Evolutionary conservation across 2,888 invertebrate genomes (phyloP), one percentile per base, ranked within the genome.

Genomic region (Meteorus cinctellus): DNA sequence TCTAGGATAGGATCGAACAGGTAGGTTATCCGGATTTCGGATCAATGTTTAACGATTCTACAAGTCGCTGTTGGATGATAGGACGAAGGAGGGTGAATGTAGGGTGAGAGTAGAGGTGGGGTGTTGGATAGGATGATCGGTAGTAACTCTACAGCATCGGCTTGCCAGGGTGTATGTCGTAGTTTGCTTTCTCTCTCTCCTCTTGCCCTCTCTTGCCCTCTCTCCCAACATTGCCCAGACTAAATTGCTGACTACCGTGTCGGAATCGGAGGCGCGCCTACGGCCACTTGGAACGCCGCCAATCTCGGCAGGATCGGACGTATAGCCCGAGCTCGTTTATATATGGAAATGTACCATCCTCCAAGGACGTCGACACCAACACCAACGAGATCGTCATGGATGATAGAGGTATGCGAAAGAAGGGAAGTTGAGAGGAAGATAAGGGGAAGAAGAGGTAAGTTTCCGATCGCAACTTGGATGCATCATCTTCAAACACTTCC

Each of bases 241-340:
- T 79, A 83, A 84, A 84, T 84, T 83, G 84, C 82, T 82, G 85
- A 84, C 82, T 84, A 80, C 78, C 77, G 79, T 80, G 78, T 79
- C 77, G 79, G 79, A 78, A 76, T 78, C 80, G 76, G 77, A 74
- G 65, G 45, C 31, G 76, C 60, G 80, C 76, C 76, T 74, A 77
- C 65, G 70, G 73, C 75, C 67, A 74, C 71, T 74, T 80, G 80
- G 80, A 78, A 59, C 74, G 70, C 66, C 66, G 80, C 80, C 80
- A 80, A 79, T 78, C 75, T 73, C 60, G 70, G 77, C 36, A 72
- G 74, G 74, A 79, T 78, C 76, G 76, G 70, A 75, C 77, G 34
- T 77, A 70, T 69, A 76, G 51, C 74, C 71, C 68, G 67, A 67
- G 60, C 75, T 74, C 79, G 76, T 79, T 77, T 77, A 74, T 77